Evolutionary conservation across 37 sponge, comb jelly and placozoan genomes (phyloP), one percentile per base, ranked within the genome.

Genomic region (Chondrilla cf. caribensis): DNA sequence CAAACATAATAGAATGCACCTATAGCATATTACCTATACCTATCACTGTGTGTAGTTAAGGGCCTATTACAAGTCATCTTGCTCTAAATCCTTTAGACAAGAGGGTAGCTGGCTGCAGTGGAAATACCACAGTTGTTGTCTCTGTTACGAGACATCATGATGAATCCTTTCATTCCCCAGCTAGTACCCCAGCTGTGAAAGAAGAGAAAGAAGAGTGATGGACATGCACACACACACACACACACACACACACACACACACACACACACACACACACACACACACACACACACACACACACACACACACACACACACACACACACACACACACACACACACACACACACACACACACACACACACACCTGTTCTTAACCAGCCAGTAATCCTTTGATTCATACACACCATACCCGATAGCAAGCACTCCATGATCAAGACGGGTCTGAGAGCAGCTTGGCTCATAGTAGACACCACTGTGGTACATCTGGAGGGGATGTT

Each of bases 381-480:
- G 54, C 81, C 77, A 97, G 83, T 91, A 94, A 35, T 87, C 86
- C 58, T 78, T 58, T 0, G 87, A 87, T 0, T 59, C 87, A 18
- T 81, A 38, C 0, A 73, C 83, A 3, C 97, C 97, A 59, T 97
- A 97, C 39, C 97, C 97, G 3, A 94, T 89, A 26, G 85, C 94
- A 85, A 97, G 81, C 38, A 97, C 97, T 57, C 92, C 98, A 79
- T 97, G 95, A 66, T 97, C 98, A 60, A 97, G 82, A 22, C 81
- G 35, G 22, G 82, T 88, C 6, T 58, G 17, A 51, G 93, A 92
- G 86, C 98, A 97, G 19, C 42, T 57, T 0, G 86, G 84, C 81
- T 92, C 93, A 47, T 90, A 62, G 84, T 97, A 97, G 44, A 97
- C 90, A 24, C 97, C 97, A 25, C 81, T 83, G 19, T 64, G 38